Conservation (phyloP, 2,888 invertebrate species). For the Celastrina argiolus region DNA sequence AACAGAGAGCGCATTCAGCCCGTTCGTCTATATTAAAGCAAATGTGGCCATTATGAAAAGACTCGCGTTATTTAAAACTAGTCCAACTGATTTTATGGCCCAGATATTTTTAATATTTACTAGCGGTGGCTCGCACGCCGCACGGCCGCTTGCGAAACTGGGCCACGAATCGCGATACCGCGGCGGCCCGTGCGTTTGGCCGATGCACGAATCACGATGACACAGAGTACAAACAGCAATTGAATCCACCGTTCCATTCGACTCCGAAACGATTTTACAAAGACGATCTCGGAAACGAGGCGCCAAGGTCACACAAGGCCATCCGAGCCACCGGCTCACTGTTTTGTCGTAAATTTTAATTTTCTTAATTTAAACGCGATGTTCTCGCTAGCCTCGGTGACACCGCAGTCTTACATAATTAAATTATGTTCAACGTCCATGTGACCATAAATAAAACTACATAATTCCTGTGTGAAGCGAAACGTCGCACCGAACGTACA, state of each 20-base stretch:
- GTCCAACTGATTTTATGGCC: constrained; percentile 20
- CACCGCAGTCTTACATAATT: neutral
- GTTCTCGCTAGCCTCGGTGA: neutral
- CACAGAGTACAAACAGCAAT: too few species aligned
- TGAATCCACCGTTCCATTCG: too few species aligned
- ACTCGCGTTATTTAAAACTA: constrained; percentile 15
- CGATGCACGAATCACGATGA: too few species aligned
- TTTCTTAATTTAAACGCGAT: neutral
- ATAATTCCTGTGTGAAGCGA: neutral
- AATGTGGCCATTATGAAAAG: constrained; percentile 21
- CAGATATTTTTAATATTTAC: constrained; percentile 21
- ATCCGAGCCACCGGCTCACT: neutral
- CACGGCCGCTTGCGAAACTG: constrained; percentile 5
- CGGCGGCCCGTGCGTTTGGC: neutral
- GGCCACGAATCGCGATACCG: constrained; percentile 8
- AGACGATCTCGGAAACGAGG: neutral
- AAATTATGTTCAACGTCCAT: constrained; percentile 4
- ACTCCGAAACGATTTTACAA: neutral
- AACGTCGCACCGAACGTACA: neutral
- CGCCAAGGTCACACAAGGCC: neutral
- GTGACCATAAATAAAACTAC: constrained; percentile 6
- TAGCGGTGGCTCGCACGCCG: neutral
- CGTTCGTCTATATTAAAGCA: neutral
- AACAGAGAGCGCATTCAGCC: neutral
- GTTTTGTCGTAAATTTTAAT: neutral